Evolutionary conservation across 2,113 vertebrate species (phyloP).

Genomic region (Myrmophylax atrothorax): DNA sequence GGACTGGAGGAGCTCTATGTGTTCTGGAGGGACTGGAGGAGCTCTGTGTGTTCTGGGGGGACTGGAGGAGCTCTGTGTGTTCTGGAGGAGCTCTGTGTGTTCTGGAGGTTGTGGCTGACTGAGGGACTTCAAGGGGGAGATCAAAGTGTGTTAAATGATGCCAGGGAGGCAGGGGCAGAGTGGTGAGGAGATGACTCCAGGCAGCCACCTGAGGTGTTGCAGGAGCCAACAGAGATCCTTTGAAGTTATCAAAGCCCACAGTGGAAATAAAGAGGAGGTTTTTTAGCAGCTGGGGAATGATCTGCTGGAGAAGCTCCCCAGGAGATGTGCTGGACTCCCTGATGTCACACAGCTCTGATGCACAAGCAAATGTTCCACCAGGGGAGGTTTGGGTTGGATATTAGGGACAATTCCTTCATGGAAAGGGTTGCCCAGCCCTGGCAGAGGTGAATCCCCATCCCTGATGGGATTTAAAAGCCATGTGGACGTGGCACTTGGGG

Average conservation of each 20-base stretch:
- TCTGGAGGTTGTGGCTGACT: not conserved
- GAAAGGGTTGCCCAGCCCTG: not conserved
- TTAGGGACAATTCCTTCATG: not conserved
- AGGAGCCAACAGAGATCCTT: not conserved
- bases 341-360: not conserved
- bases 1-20: not conserved
- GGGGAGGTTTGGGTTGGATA: not conserved
- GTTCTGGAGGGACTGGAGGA: not conserved
- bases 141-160: not conserved
- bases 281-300: not conserved
- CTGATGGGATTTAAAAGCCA: not conserved
- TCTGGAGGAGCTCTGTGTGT: not conserved
- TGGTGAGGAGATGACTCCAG: not conserved
- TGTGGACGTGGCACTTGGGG: not conserved
- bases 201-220: not conserved
- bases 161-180: not conserved
- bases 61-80: fast-evolving
- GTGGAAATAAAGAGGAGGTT: not conserved
- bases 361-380: not conserved
- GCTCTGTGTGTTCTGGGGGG: not conserved
- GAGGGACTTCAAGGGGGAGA: not conserved
- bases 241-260: not conserved
- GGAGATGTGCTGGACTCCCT: not conserved
- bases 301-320: not conserved
- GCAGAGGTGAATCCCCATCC: not conserved